Base-by-base conservation (phyloP, 53 echinoderm and acorn worm species). In the Zoroaster sp. region DNA sequence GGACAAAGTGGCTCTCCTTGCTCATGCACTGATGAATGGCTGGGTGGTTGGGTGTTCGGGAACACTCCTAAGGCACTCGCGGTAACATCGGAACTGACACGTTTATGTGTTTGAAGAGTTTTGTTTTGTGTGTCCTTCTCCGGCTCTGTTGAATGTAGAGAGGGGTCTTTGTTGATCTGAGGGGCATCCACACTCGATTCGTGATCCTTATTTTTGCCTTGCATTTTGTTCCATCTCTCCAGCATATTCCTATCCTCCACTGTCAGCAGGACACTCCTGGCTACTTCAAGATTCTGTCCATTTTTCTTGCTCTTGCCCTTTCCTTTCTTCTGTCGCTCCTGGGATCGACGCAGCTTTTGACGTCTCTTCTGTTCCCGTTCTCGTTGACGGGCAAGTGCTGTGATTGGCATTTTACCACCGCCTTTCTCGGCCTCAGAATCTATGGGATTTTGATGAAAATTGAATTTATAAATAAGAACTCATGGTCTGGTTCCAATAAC, bases 141-240 rank as follows among this genome's bases (percentile, higher is more conserved):
- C 42, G 40, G 82, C 8, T 43, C 68, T 28, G 43, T 31, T 47
- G 32, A 30, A 20, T 4, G 3, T 12, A 34, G 15, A 20, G 25
- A 53, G 10, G 55, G 33, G n/a, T 31, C 77, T 32, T 13, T 18
- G 17, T 40, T 38, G 6, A 4, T 74, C 51, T 35, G 35, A 53
- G 52, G 52, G 4, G 75, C 35, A 11, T 87, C 72, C 31, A 9
- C 59, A 13, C 6, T 47, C 17, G 51, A 15, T 31, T 79, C 63
- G 10, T 59, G 37, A 17, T 79, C 83, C 18, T 68, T 83, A 8
- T 21, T 78, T 12, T 91, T 79, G 6, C n/a, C 63, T 46, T 90
- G 88, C 95, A 95, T 93, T 45, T 91, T 88, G 52, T 87, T 99
- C 99, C 99, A 99, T 23, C 94, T 91, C 52, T 99, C 96, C 51